Evolutionary conservation across 2,113 vertebrate genomes (phyloP), one percentile per base, ranked within the genome.

Genomic region (Brachypodius melanocephalos): DNA sequence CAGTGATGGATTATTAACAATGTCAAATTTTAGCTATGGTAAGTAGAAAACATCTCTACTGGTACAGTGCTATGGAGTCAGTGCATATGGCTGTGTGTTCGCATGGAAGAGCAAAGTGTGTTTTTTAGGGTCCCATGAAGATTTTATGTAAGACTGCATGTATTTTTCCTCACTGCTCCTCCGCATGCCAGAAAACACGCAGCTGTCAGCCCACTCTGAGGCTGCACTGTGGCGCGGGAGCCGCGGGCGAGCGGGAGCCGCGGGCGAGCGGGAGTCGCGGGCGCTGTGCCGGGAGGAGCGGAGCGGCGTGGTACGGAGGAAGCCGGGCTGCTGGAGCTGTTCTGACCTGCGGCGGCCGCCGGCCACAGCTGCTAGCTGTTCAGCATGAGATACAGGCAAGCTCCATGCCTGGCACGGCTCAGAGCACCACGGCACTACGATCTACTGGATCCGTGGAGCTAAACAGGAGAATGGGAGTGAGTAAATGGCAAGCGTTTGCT

Each of bases 141-240:
- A 22, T 22, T 48, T 43, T 5, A 6, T 3, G 18, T 43, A 45
- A 38, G 77, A 6, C 58, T 31, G 32, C 9, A 1, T 40, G 49
- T 15, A 2, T 38, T 54, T 75, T 42, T 38, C 28, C 49, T 13
- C 40, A 10, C 18, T 52, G 16, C 6, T 32, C 58, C 34, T 14
- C 14, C 10, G 3, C 28, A 0, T 4, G 29, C 8, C 5, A 2
- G 34, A 5, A 20, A 29, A 45, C 0, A 1, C 3, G 14, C 31
- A 17, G 69, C 55, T 46, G 12, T 2, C 65, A 15, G 4, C 14
- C 1, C 2, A 8, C 25, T 12, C 7, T 0, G 52, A 7, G 62
- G 54, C 77, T 29, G 62, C 24, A 0, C 0, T 15, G 51, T 0
- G 14, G 36, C 9, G 38, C 34, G 5, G 14, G 9, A 22, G 45